Percentiles rank a stretch among this genome's conserved stretches.
These are phyloP conservation scores for Emmelina monodactyla DNA, from an alignment of 2,888 invertebrate species.

Conservation along the genomic window DNA sequence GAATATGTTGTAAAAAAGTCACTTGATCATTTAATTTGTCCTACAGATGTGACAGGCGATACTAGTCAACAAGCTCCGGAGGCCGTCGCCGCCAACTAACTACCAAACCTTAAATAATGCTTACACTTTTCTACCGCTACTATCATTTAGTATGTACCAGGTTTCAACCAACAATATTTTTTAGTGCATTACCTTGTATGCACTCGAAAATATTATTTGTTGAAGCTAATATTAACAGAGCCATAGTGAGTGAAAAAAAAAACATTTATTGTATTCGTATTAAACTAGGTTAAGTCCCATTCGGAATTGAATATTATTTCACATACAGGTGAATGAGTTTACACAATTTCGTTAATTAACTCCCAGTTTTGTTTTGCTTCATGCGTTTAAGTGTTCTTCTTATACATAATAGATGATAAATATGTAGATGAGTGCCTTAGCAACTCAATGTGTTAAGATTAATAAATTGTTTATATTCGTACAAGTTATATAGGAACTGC, in stretches of 20 bases:
- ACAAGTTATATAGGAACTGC: no score
- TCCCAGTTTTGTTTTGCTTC: constrained; percentile 33
- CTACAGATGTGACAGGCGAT: constrained; percentile 33
- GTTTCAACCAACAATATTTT: constrained; percentile 1
- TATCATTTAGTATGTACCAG: constrained; percentile 10
- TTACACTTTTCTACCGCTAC: constrained; percentile 41
- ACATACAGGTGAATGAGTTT: constrained; percentile 47
- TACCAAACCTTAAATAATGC: constrained; percentile 13
- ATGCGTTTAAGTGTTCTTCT: constrained; percentile 38
- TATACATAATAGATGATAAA: constrained; percentile 44
- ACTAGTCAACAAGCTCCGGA: constrained; percentile 33
- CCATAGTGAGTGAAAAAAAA: constrained; percentile 47
- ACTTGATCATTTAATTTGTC: no score
- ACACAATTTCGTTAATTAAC: constrained; percentile 25
- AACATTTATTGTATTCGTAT: constrained; percentile 60
- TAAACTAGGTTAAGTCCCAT: constrained; percentile 51
- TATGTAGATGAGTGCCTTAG: constrained; percentile 62
- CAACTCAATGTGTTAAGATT: constrained; percentile 42
- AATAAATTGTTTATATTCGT: no score
- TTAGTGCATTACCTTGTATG: background rate
- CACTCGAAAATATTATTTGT: background rate
- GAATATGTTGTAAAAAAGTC: no score
- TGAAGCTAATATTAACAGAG: constrained; percentile 22
- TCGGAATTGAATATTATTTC: constrained; percentile 54
- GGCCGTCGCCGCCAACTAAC: constrained; percentile 40